Evolutionary conservation across 1,140 invertebrate species (phyloP), one percentile per base, ranked within the genome.

Genomic region (Pantala flavescens): DNA sequence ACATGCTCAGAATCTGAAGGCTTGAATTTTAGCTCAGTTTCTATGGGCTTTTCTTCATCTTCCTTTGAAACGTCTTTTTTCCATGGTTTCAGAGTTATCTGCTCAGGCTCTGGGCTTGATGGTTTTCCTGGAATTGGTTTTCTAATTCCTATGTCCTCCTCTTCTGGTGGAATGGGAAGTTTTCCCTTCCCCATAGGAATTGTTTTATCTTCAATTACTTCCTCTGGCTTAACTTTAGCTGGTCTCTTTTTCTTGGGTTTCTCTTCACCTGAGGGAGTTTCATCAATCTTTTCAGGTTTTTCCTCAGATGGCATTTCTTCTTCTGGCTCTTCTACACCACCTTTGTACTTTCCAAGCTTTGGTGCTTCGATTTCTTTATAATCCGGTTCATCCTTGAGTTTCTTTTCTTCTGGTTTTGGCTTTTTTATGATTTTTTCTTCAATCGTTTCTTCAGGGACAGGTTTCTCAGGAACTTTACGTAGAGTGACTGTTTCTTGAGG

Each of bases 391-490:
- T 71, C 73, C 16, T 7, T n/a, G 1, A 24, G 23, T 43, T 76
- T 10, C 3, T 19, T 1, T 5, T 63, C 49, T 71, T 85, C 83
- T 16, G 82, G 83, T 76, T 87, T 86, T 43, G 82, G 82, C 79
- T 85, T 84, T 77, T 85, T 77, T 74, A 80, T 81, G 85, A n/a
- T 77, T 55, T 80, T 23, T 80, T 82, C 73, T 77, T 79, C 72
- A 7, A 76, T 82, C 23, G 77, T 80, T 81, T 85, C 71, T 75
- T 83, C 80, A 72, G 82, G 77, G 7, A 80, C 77, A 23, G 77
- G 75, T 74, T 84, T 83, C 73, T 81, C 78, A 10, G 83, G 84
- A 74, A 84, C 82, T 80, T 86, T 87, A 74, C 83, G 85, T 36
- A 83, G 74, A 79, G 86, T 86, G 0, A 83, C 79, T 76, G 84